Conservation (phyloP, 2,113 vertebrate genomes). For the Geococcyx californianus region DNA sequence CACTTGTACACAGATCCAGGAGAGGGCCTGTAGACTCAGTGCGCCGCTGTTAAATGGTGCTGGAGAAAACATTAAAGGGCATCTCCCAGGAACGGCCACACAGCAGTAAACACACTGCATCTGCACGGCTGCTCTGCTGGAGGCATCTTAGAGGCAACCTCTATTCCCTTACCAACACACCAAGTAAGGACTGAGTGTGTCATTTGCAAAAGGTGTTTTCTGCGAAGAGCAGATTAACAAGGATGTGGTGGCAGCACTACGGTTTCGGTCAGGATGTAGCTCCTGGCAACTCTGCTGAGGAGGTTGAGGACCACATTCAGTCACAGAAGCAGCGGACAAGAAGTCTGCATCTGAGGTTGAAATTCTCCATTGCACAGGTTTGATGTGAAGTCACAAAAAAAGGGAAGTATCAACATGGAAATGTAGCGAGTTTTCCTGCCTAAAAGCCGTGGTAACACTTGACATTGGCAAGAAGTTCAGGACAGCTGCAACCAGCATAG, state of each 20-base stretch:
- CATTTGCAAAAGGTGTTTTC: background rate
- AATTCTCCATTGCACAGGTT: background rate
- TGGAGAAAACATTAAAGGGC: background rate
- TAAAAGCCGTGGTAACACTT: background rate
- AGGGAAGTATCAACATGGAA: background rate
- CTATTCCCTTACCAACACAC: background rate
- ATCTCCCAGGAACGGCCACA: too few relatives aligned
- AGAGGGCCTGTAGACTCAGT: rapidly evolving
- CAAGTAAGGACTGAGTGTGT: rapidly evolving
- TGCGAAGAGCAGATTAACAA: background rate
- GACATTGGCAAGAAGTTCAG: background rate
- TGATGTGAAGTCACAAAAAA: background rate
- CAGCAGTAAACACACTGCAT: too few relatives aligned
- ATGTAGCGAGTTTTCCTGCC: background rate
- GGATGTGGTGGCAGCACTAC: background rate
- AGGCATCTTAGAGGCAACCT: background rate
- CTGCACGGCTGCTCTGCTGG: background rate
- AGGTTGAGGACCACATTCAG: background rate
- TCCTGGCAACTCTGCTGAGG: background rate
- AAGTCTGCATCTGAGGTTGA: background rate
- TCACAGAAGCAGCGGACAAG: background rate
- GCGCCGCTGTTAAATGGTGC: background rate
- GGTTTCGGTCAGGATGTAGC: background rate
- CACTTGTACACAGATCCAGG: background rate
- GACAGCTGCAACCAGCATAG: background rate